Evolutionary conservation across 2,797 vertebrate species (phyloP).

Genomic region (Sphaeramia orbicularis): DNA sequence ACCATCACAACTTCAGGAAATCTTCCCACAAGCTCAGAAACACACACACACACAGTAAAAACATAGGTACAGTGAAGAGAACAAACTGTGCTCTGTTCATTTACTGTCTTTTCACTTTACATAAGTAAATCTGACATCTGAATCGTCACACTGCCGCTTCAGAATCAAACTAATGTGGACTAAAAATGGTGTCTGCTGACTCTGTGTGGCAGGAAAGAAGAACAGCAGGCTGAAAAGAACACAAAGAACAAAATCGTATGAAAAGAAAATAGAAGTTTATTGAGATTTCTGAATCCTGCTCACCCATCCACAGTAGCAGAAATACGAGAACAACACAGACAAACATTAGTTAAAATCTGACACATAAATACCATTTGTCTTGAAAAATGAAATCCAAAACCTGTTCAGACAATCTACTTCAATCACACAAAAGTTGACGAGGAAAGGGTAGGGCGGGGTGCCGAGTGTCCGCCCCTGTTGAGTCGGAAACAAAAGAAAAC

Average conservation of each 20-base stretch:
- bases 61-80: not conserved
- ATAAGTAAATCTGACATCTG: not conserved
- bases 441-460: conserved; percentile 12
- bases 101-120: not conserved
- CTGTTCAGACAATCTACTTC: conserved; percentile 46
- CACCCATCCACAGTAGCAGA: conserved; percentile 78
- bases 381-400: conserved; percentile 58
- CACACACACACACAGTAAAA: not conserved
- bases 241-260: conserved; percentile 42
- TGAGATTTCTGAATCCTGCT: conserved; percentile 85
- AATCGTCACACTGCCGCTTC: not conserved
- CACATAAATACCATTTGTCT: conserved; percentile 70
- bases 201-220: conserved; percentile 20
- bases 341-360: conserved; percentile 74
- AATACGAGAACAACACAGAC: conserved; percentile 59
- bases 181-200: conserved; percentile 39
- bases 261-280: conserved; percentile 88
- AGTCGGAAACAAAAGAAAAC: conserved; percentile 39
- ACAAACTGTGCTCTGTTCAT: not conserved
- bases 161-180: not conserved
- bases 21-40: not conserved
- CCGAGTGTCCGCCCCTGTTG: conserved; percentile 9
- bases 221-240: conserved; percentile 3
- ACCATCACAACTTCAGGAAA: conserved; percentile 7
- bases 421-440: conserved; percentile 45